A percentile compares a stretch with the other conserved stretches of the same genome.
phyloP scores from a whole-genome alignment of 2,888 invertebrate genomes.

The Drosophila austrosaltans region DNA sequence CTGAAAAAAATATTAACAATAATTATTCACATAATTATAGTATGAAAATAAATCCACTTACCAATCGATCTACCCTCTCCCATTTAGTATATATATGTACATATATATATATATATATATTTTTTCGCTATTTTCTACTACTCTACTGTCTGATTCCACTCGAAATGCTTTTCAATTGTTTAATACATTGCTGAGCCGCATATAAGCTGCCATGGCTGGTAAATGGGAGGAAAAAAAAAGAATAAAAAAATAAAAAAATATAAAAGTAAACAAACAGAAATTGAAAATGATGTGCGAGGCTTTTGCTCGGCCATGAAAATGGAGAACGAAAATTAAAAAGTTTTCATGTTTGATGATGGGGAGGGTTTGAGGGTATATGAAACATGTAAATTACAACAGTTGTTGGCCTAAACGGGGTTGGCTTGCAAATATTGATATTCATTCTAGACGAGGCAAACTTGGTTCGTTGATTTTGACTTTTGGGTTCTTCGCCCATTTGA shows the following conservation, averaged over 20 bases:
- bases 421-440: slow-evolving; percentile 74
- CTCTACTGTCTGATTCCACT: slow-evolving; percentile 44
- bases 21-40: too few relatives aligned
- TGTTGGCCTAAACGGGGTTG: slow-evolving; percentile 48
- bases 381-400: slow-evolving; percentile 69
- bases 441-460: slow-evolving; percentile 17
- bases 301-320: slow-evolving; percentile 63
- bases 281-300: slow-evolving; percentile 60
- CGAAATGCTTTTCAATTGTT: slow-evolving; percentile 73
- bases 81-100: not conserved
- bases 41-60: not conserved
- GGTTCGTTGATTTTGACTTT: slow-evolving; percentile 40
- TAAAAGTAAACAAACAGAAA: slow-evolving; percentile 27
- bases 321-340: slow-evolving; percentile 75
- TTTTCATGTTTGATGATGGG: slow-evolving; percentile 49
- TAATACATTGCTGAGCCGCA: slow-evolving; percentile 72
- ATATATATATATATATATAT: not conserved
- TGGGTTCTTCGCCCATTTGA: slow-evolving; percentile 25
- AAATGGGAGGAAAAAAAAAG: slow-evolving; percentile 57
- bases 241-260: slow-evolving; percentile 25
- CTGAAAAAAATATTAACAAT: too few relatives aligned
- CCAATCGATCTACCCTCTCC: not conserved
- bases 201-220: slow-evolving; percentile 50
- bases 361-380: not conserved
- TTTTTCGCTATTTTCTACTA: slow-evolving; percentile 22